These are phyloP conservation scores for Amphibalanus amphitrite DNA, from an alignment of 1,140 invertebrate species.

Conservation along the genomic window DNA sequence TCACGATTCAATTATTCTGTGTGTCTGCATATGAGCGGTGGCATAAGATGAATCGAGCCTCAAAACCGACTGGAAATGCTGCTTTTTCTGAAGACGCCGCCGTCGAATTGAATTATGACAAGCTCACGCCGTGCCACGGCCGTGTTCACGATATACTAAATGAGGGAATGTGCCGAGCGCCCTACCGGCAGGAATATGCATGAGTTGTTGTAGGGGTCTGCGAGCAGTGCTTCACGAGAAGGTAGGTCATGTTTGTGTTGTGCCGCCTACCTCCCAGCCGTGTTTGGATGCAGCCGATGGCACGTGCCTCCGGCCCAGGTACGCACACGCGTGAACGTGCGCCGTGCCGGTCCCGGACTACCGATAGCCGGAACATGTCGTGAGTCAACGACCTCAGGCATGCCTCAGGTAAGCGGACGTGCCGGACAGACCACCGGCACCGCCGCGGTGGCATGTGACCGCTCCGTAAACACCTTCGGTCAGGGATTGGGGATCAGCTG, in stretches of 20 bases:
- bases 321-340: too few relatives aligned
- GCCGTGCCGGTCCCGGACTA: too few relatives aligned
- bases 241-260: too few relatives aligned
- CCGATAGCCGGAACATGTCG: too few relatives aligned
- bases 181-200: background rate
- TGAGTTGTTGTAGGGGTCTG: background rate
- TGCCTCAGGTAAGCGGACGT: too few relatives aligned
- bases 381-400: too few relatives aligned
- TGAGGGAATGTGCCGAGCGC: background rate
- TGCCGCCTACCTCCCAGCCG: background rate
- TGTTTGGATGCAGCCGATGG: background rate
- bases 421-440: too few relatives aligned
- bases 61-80: background rate
- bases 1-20: background rate
- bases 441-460: too few relatives aligned
- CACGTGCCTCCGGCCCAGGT: background rate
- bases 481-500: too few relatives aligned
- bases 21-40: background rate
- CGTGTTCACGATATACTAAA: background rate
- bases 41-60: background rate
- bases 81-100: background rate
- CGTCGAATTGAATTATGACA: background rate
- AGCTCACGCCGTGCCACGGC: background rate
- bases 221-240: background rate
- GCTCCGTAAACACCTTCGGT: too few relatives aligned